phyloP scores from a whole-genome alignment of 2,888 invertebrate species.

The Pantelozetes paolii region DNA sequence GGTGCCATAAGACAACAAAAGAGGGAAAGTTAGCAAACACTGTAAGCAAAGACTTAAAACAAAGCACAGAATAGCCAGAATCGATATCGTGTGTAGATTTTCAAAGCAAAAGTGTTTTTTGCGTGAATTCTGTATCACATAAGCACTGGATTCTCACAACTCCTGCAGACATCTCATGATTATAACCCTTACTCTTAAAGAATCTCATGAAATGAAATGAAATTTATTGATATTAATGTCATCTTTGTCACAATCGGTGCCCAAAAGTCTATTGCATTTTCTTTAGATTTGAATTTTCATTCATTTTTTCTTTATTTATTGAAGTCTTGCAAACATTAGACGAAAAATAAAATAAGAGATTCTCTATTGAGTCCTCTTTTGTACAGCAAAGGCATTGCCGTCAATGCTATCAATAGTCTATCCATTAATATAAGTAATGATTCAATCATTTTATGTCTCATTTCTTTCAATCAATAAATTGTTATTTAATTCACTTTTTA shows the following conservation, averaged over 20 bases:
- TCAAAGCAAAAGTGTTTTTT: not conserved
- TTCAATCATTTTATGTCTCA: too few species aligned
- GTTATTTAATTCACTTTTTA: too few species aligned
- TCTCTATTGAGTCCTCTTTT: too few species aligned
- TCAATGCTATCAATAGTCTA: too few species aligned
- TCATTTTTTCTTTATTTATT: not conserved
- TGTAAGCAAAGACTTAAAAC: not conserved
- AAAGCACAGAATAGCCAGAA: not conserved
- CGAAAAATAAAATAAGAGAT: too few species aligned
- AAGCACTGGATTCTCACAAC: not conserved
- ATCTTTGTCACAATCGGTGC: slow-evolving; percentile 7
- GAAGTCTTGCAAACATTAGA: not conserved
- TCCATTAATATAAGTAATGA: too few species aligned
- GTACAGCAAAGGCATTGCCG: too few species aligned
- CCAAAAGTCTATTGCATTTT: slow-evolving; percentile 12
- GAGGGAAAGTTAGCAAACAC: too few species aligned
- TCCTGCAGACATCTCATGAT: slow-evolving; percentile 13
- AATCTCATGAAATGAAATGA: not conserved
- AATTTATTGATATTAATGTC: slow-evolving; percentile 4
- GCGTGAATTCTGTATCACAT: not conserved
- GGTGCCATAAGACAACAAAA: too few species aligned
- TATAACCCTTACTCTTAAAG: not conserved
- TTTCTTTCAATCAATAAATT: too few species aligned
- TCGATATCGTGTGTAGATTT: not conserved
- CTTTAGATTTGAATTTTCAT: not conserved